Base-by-base conservation (phyloP, 2,113 vertebrate species). In the Baryphthengus martii region DNA sequence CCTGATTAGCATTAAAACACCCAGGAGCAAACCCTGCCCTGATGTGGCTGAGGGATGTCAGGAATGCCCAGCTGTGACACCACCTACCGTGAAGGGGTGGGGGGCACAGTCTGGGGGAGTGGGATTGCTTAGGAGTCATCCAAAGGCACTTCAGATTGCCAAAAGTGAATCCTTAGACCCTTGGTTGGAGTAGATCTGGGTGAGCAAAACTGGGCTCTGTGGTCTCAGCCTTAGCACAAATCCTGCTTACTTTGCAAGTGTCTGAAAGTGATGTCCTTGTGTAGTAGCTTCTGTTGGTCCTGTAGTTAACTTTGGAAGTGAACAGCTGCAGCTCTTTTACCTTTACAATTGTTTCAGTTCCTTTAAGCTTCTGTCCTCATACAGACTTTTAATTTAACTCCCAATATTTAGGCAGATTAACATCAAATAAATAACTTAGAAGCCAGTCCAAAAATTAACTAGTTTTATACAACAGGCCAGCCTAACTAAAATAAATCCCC, bases 11-110 rank as follows among this genome's bases (percentile, higher is more conserved):
- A 59, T 40, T 26, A 65, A 35, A n/a, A 17, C 10, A 45, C 28
- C 9, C 17, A 18, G 49, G 31, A 45, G 37, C 39, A 72, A 55
- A 18, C 8, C 3, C 35, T 44, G 61, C 53, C 47, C 33, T 18
- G 53, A 1, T 31, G 37, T n/a, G 37, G 12, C 9, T 5, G 45
- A 18, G 29, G 31, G 17, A 8, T 35, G 35, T 16, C 13, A 4
- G 61, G 59, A 67, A 20, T 40, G 66, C 1, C 4, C 28, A 24
- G 49, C 49, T 15, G 18, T n/a, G 66, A n/a, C 66, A 39, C 37
- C 24, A n/a, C 15, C 26, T 49, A 53, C 53, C 0, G 0, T 13
- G 61, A 35, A 4, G 17, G 16, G 37, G 9, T 3, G 17, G 16
- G 37, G 9, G 14, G 25, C 33, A 23, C 29, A 15, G 79, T 40